Evolutionary conservation across 2,797 vertebrate species (phyloP).

Genomic region (Synaphobranchus kaupii): DNA sequence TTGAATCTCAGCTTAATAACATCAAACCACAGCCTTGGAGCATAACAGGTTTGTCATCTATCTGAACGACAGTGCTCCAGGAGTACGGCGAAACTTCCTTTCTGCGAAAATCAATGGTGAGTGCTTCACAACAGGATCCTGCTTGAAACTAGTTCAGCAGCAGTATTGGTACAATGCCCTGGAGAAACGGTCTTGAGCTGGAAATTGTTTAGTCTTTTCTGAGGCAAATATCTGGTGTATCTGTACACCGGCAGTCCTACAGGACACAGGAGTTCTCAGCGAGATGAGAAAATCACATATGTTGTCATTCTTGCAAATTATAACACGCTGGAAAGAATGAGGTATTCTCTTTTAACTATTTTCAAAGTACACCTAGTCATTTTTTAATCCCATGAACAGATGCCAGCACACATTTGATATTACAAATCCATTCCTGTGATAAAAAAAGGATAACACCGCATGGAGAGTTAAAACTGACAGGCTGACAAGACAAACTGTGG

Average conservation of each 20-base stretch:
- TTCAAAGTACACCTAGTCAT: constrained; percentile 48
- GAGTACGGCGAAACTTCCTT: neutral
- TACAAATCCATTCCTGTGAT: constrained; percentile 44
- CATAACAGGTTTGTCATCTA: constrained; percentile 22
- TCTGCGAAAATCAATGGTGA: constrained; percentile 16
- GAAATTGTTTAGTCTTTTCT: constrained; percentile 4
- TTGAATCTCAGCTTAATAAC: constrained; percentile 15
- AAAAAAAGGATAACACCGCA: constrained; percentile 43
- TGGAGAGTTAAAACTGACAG: constrained; percentile 69
- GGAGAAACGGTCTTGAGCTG: neutral
- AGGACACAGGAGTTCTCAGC: neutral
- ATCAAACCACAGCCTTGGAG: constrained; percentile 10
- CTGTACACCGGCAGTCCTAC: neutral
- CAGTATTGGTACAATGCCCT: constrained; percentile 1
- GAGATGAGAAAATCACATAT: constrained; percentile 8
- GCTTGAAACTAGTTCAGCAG: constrained; percentile 11
- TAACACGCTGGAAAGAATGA: constrained; percentile 17
- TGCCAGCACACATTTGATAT: constrained; percentile 46
- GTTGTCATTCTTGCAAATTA: constrained; percentile 18
- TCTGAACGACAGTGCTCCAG: neutral
- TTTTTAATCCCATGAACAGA: constrained; percentile 52
- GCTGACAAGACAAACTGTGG: constrained; percentile 53
- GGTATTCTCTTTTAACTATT: constrained; percentile 46
- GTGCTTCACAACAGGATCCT: constrained; percentile 16
- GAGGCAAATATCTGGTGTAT: neutral